Evolutionary conservation across 2,888 invertebrate genomes (phyloP).

Genomic region (Conistra vaccinii): DNA sequence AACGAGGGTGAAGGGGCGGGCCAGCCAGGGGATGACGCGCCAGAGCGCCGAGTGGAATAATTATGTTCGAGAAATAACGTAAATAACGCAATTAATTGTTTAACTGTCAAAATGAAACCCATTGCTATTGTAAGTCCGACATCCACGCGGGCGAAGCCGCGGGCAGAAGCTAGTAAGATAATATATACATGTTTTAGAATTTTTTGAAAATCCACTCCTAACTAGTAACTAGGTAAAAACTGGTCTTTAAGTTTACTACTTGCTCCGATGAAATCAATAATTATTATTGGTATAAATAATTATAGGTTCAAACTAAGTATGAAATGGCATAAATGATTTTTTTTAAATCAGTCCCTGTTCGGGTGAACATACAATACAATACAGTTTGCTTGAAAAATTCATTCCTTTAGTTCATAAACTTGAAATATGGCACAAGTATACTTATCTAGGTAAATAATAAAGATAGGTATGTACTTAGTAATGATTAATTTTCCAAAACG

Average conservation of each 20-base stretch:
- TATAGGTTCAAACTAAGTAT: neutral
- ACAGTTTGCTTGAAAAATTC: neutral
- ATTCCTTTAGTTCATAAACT: neutral
- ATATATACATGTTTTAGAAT: neutral
- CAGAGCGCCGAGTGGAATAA: no score
- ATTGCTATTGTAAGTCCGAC: no score
- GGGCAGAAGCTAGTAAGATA: no score
- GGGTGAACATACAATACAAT: neutral
- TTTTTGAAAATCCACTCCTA: no score
- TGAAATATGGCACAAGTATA: neutral
- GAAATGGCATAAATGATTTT: neutral
- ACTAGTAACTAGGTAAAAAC: no score
- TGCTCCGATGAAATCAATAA: neutral
- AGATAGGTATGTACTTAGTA: neutral
- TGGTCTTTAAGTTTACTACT: no score
- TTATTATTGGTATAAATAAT: neutral
- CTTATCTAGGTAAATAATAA: neutral
- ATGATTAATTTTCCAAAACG: neutral
- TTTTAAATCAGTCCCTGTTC: neutral
- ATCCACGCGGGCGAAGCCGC: no score
- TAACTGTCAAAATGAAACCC: no score
- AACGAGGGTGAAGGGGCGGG: no score
- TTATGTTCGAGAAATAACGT: no score
- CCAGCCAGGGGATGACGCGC: no score
- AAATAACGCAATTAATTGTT: no score